Evolutionary conservation across 1,140 invertebrate genomes (phyloP), one percentile per base, ranked within the genome.

Genomic region (Papilio dardanus): DNA sequence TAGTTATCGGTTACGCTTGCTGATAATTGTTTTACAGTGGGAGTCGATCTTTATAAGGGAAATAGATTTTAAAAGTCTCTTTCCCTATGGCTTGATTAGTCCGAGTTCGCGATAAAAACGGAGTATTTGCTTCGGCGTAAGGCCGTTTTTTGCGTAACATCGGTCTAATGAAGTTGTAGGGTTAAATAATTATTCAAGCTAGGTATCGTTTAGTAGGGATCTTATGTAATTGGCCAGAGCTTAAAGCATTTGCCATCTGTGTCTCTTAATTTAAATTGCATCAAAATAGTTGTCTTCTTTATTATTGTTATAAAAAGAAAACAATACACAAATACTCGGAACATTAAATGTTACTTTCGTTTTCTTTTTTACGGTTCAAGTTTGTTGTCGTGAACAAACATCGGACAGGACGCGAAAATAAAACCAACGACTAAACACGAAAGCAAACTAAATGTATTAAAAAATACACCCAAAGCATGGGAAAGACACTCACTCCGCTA

Each of bases 311-410:
- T 79, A 75, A 81, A 80, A 78, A 74, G 78, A 83, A 84, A 80
- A 85, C 81, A 81, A 80, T 71, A 67, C 73, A 77, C 46, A 66
- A 77, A 68, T 73, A 75, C 77, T 75, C 75, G 42, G 71, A 73
- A 83, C 82, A 81, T 82, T 81, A 87, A 87, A 88, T 81, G 81
- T 84, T 81, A 85, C 80, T 86, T 85, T 86, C 81, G 75, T 88
- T 88, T 87, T 89, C 85, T 85, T 89, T 88, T 88, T 87, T 81
- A 76, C 78, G 74, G 46, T 54, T 76, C 75, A 77, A 75, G 81
- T 83, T 80, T 80, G 82, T 82, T 78, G 79, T 82, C 80, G 81
- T 84, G 79, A 79, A 80, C 77, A 79, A 79, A 82, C 78, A 83
- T 79, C 84, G 84, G 83, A 86, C 83, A 86, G 77, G 76, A 83